phyloP scores from a whole-genome alignment of 2,888 invertebrate species.

The Drosophila atroscutellata region DNA sequence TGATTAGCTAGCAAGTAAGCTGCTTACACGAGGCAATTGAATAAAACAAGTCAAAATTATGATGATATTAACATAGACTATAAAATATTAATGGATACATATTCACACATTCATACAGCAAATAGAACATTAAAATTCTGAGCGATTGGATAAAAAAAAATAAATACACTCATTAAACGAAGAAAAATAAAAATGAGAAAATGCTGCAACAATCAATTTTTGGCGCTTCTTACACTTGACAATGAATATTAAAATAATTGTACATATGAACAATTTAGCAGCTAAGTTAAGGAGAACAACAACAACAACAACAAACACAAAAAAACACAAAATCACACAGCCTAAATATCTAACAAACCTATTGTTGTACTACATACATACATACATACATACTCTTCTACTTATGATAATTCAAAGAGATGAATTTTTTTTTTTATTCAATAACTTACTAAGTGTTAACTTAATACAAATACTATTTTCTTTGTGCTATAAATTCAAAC shows the following conservation, averaged over 20 bases:
- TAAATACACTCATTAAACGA: conserved; percentile 12
- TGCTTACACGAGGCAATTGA: conserved; percentile 33
- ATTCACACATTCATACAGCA: conserved; percentile 14
- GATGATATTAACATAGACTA: conserved; percentile 36
- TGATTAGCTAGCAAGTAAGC: conserved; percentile 37
- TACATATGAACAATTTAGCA: conserved; percentile 46
- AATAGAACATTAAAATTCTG: conserved; percentile 35
- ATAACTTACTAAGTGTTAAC: conserved; percentile 27
- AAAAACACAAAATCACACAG: conserved; percentile 1
- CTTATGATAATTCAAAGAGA: conserved; percentile 19
- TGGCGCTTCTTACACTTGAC: conserved; percentile 60
- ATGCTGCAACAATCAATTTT: conserved; percentile 74
- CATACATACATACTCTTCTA: conserved; percentile 18
- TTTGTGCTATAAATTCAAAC: conserved; percentile 50
- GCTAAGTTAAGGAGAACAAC: conserved; percentile 43
- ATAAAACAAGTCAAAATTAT: conserved; percentile 19
- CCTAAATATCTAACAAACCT: conserved; percentile 26
- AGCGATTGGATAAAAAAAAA: conserved; percentile 29
- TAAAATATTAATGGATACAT: conserved; percentile 11
- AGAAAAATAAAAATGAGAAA: conserved; percentile 11
- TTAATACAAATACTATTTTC: conserved; percentile 35
- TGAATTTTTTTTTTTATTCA: conserved; percentile 11
- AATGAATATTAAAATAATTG: conserved; percentile 40
- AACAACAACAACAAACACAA: conserved; percentile 13
- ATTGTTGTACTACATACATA: conserved; percentile 24